Conservation (phyloP, 2,888 invertebrate species). For the Caenorhabditis macrosperma region DNA sequence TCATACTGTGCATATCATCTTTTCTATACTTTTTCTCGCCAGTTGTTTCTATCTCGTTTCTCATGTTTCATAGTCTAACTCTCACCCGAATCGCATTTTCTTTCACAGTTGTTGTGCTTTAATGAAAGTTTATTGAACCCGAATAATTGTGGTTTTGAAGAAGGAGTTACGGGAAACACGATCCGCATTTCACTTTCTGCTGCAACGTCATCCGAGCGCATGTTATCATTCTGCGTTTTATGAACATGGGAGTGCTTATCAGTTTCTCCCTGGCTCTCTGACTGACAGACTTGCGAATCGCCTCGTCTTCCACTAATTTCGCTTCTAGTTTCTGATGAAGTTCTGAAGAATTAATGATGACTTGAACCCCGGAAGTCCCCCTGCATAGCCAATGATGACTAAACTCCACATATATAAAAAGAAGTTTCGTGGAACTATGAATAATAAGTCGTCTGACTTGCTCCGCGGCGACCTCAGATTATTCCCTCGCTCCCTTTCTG, state of each 20-base stretch:
- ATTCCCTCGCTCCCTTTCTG: neutral
- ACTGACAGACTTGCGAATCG: slow-evolving; percentile 12
- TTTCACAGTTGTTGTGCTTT: neutral
- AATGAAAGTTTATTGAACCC: slow-evolving; percentile 8
- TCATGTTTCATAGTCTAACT: slow-evolving; percentile 6
- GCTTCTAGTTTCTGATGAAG: slow-evolving; percentile 29
- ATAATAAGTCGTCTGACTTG: neutral
- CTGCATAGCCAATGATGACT: slow-evolving; percentile 19
- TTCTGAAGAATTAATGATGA: neutral
- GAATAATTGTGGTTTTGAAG: too few relatives aligned
- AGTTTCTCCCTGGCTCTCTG: slow-evolving; percentile 3
- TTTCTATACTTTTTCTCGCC: slow-evolving; percentile 6
- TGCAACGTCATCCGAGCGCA: neutral
- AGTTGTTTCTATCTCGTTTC: neutral
- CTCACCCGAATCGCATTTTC: slow-evolving; percentile 6
- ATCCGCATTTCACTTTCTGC: neutral
- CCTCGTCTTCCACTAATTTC: neutral
- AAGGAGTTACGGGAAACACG: too few relatives aligned
- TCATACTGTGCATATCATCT: slow-evolving; percentile 30
- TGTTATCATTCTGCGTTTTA: slow-evolving; percentile 33
- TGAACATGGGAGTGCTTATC: slow-evolving; percentile 26
- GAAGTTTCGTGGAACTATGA: neutral
- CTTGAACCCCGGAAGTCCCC: slow-evolving; percentile 6
- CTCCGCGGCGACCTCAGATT: too few relatives aligned
- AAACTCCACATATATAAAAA: neutral